Evolutionary conservation across 2,797 vertebrate genomes (phyloP), one percentile per base, ranked within the genome.

Genomic region (Coregonus suidteri): DNA sequence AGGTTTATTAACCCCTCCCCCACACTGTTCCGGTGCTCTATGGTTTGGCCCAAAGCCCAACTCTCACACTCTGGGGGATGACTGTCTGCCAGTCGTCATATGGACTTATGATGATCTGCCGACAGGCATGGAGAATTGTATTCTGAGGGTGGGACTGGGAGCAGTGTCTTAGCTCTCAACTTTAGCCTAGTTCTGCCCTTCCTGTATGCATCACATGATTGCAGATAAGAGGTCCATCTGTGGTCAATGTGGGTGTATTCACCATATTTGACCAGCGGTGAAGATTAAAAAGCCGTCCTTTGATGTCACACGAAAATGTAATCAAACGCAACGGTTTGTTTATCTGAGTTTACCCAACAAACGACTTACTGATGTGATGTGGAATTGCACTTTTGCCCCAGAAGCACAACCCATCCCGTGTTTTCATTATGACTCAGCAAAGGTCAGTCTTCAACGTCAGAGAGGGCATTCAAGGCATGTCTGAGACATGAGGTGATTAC

Each of bases 341-440:
- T 47, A 47, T 47, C 2, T 47, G 9, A 47, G 41, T 51, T 86
- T 79, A 75, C 77, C 72, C 69, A 71, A 52, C 74, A 79, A 79
- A 83, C 77, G 41, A 83, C 73, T 66, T 74, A 71, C n/a, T 54
- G 54, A 35, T 54, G 25, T 79, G 47, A 59, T 6, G n/a, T 51
- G 73, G 51, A 31, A 9, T 6, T 74, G 59, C 56, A 18, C 47
- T 71, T 69, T 67, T 35, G 4, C 53, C 75, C 14, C 13, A 20
- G 67, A 74, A 54, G 59, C 77, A 18, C 71, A 1, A 16, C 41
- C 76, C 71, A 59, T 52, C 53, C 37, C n/a, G 30, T 7, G 30
- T 91, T 83, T 87, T 68, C 41, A 3, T 47, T 47, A 47, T 47
- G 41, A 47, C 41, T 47, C 41, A 47, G 41, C 41, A 47, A 47